A percentile compares a stretch with the other conserved stretches of the same genome.
phyloP scores from a whole-genome alignment of 2,113 vertebrate genomes.

The Donacobius atricapilla region DNA sequence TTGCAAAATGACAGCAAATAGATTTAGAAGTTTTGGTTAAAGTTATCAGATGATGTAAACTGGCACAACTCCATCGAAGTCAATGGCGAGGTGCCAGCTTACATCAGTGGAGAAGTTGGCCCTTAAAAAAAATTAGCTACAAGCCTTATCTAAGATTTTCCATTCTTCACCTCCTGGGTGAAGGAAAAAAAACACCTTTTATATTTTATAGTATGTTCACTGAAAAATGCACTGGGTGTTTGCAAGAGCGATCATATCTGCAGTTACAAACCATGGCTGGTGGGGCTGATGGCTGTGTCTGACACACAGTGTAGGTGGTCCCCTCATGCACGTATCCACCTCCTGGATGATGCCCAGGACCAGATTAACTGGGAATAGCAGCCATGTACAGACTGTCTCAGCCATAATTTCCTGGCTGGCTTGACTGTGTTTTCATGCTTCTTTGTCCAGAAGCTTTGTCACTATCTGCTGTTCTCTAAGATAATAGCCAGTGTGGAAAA shows the following conservation, averaged over 20 bases:
- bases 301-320: slow-evolving; percentile 21
- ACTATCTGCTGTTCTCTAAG: slow-evolving; percentile 55
- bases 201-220: neutral
- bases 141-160: slow-evolving; percentile 43
- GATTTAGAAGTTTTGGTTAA: slow-evolving; percentile 41
- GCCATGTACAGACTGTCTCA: slow-evolving; percentile 33
- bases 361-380: slow-evolving; percentile 43
- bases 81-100: slow-evolving; percentile 37
- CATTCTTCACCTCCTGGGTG: slow-evolving; percentile 33
- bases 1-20: slow-evolving; percentile 33
- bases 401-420: slow-evolving; percentile 59
- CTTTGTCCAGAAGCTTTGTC: slow-evolving; percentile 56
- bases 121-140: slow-evolving; percentile 30
- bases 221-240: neutral
- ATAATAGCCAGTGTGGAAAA: slow-evolving; percentile 61
- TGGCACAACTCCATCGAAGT: slow-evolving; percentile 46
- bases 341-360: slow-evolving; percentile 48
- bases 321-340: neutral
- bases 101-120: slow-evolving; percentile 44
- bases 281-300: neutral
- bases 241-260: neutral
- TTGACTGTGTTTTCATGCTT: slow-evolving; percentile 15
- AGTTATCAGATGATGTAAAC: slow-evolving; percentile 52
- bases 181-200: neutral
- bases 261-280: neutral